A percentile compares a stretch with the other conserved stretches of the same genome.
These are phyloP conservation scores for Ophraella communa DNA, from an alignment of 2,888 invertebrate species.

Conservation along the genomic window DNA sequence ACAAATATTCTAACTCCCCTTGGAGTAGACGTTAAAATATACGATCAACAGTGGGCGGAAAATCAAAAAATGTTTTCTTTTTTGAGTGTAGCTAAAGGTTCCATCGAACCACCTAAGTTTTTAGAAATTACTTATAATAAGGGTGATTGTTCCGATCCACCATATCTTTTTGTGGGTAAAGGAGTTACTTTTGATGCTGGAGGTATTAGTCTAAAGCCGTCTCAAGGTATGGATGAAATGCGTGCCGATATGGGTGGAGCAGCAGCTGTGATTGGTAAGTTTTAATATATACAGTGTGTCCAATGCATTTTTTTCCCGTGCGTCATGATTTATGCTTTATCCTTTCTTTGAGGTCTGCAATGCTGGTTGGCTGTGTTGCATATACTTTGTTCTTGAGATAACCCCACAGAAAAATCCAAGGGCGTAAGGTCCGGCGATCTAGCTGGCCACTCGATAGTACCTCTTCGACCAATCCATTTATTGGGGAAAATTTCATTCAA, in stretches of 20 bases:
- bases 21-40: slow-evolving; percentile 62
- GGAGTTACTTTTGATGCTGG: slow-evolving; percentile 72
- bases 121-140: slow-evolving; percentile 69
- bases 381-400: too few species aligned
- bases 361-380: too few species aligned
- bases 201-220: slow-evolving; percentile 74
- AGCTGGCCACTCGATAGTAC: too few species aligned
- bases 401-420: too few species aligned
- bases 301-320: too few species aligned
- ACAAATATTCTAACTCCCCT: slow-evolving; percentile 50
- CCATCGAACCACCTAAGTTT: slow-evolving; percentile 69
- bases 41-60: slow-evolving; percentile 69
- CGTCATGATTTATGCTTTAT: too few species aligned
- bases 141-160: slow-evolving; percentile 54
- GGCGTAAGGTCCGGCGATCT: too few species aligned
- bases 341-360: too few species aligned
- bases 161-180: slow-evolving; percentile 70
- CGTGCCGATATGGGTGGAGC: slow-evolving; percentile 78
- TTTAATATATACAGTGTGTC: too few species aligned
- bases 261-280: slow-evolving; percentile 63
- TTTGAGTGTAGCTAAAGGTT: slow-evolving; percentile 69
- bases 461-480: too few species aligned
- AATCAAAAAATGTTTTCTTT: slow-evolving; percentile 71
- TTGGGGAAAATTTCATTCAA: too few species aligned
- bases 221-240: slow-evolving; percentile 72